A percentile compares a stretch with the other conserved stretches of the same genome.
Evolutionary conservation across 2,888 invertebrate genomes (phyloP).

Genomic region (Hoplodrina blanda): DNA sequence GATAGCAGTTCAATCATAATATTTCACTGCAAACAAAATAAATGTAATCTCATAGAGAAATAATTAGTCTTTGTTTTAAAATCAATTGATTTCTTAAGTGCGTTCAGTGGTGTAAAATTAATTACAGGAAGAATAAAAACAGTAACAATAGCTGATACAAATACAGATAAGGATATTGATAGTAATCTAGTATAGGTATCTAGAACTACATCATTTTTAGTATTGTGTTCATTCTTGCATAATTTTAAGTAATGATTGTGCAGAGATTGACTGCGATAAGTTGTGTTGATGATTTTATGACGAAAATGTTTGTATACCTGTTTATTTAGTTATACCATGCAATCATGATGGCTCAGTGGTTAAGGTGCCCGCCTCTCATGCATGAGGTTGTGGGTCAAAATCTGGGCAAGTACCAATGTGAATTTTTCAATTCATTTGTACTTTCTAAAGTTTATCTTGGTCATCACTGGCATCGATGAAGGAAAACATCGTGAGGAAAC

Average conservation of each 20-base stretch:
- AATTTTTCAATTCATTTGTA: too few relatives aligned
- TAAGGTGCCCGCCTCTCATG: too few relatives aligned
- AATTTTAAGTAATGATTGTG: slow-evolving; percentile 1
- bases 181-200: background rate
- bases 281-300: background rate
- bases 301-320: background rate
- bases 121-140: slow-evolving; percentile 30
- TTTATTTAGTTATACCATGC: background rate
- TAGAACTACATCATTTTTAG: slow-evolving; percentile 1
- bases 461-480: too few relatives aligned
- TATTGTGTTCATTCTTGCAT: slow-evolving; percentile 12
- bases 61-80: slow-evolving; percentile 18
- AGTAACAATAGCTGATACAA: slow-evolving; percentile 7
- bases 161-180: slow-evolving; percentile 27
- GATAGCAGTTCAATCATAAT: slow-evolving; percentile 7
- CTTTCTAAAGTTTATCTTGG: too few relatives aligned
- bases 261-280: background rate
- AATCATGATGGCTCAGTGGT: too few relatives aligned
- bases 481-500: too few relatives aligned
- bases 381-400: too few relatives aligned
- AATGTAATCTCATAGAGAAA: background rate
- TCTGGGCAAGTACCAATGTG: too few relatives aligned
- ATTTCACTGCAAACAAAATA: slow-evolving; percentile 6
- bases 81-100: slow-evolving; percentile 16
- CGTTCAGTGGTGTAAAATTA: slow-evolving; percentile 8